Evolutionary conservation across 2,888 invertebrate species (phyloP).

Genomic region (Pollenia angustigena): DNA sequence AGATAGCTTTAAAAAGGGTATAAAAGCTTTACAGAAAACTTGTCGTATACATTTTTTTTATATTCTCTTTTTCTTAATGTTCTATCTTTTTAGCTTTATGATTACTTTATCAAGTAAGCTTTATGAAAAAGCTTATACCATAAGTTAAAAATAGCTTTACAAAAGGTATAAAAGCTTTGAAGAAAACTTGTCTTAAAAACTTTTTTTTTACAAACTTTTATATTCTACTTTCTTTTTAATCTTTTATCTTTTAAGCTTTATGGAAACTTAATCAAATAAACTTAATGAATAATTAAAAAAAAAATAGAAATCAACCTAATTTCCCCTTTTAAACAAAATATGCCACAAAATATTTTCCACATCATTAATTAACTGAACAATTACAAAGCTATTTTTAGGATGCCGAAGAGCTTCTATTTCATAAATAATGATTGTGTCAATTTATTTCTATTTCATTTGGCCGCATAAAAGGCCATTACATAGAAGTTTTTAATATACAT

Average conservation of each 20-base stretch:
- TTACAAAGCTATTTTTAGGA: neutral
- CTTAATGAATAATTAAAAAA: neutral
- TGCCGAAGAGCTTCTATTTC: neutral
- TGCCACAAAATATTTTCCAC: neutral
- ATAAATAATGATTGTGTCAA: constrained; percentile 28
- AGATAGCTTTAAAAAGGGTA: too few species aligned
- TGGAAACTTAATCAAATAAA: neutral
- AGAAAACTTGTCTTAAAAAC: neutral
- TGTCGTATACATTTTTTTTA: too few species aligned
- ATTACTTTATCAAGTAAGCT: too few species aligned
- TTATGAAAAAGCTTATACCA: too few species aligned
- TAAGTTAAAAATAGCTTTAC: neutral
- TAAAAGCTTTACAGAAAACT: too few species aligned
- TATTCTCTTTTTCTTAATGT: too few species aligned
- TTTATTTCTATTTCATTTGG: constrained; percentile 15
- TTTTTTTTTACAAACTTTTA: neutral
- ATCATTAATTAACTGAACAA: neutral
- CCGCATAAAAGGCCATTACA: neutral
- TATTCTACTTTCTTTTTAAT: too few species aligned
- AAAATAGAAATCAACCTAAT: too few species aligned
- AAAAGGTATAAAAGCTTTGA: neutral
- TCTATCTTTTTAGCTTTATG: too few species aligned
- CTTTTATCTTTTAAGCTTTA: neutral
- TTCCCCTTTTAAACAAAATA: too few species aligned
- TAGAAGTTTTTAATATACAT: neutral